These are phyloP conservation scores for Ceraclea dissimilis DNA, from an alignment of 2,888 invertebrate genomes.

Conservation along the genomic window DNA sequence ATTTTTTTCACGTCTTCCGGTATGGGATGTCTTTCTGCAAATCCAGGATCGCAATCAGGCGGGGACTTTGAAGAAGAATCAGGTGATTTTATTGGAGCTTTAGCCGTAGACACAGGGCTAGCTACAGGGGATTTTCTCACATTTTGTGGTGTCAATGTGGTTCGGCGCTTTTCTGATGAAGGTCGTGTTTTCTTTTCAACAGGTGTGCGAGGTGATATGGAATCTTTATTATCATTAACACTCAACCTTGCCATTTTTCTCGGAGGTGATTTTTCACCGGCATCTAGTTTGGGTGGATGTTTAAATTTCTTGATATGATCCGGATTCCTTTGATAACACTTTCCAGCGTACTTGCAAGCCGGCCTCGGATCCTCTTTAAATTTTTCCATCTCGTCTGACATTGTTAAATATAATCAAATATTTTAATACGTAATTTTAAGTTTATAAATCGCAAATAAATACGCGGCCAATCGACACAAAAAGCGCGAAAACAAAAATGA, in stretches of 20 bases:
- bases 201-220: not conserved
- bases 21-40: constrained; percentile 34
- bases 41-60: not conserved
- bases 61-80: not conserved
- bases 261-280: not conserved
- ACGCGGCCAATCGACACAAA: too few relatives aligned
- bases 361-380: constrained; percentile 43
- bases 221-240: not conserved
- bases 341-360: constrained; percentile 67
- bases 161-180: not conserved
- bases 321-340: constrained; percentile 78
- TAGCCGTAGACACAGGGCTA: not conserved
- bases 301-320: constrained; percentile 66
- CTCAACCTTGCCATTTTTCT: not conserved
- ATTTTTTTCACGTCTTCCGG: constrained; percentile 44
- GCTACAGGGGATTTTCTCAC: not conserved
- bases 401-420: too few relatives aligned
- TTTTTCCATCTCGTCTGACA: constrained; percentile 36
- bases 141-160: constrained; percentile 4
- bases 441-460: too few relatives aligned
- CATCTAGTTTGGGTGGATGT: constrained; percentile 51
- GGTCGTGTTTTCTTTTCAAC: not conserved
- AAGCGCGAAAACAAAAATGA: too few relatives aligned
- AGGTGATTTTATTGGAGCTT: not conserved
- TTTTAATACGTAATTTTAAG: too few relatives aligned